Base-by-base conservation (phyloP, 2,797 vertebrate genomes). In the Lepilemur ruficaudatus region DNA sequence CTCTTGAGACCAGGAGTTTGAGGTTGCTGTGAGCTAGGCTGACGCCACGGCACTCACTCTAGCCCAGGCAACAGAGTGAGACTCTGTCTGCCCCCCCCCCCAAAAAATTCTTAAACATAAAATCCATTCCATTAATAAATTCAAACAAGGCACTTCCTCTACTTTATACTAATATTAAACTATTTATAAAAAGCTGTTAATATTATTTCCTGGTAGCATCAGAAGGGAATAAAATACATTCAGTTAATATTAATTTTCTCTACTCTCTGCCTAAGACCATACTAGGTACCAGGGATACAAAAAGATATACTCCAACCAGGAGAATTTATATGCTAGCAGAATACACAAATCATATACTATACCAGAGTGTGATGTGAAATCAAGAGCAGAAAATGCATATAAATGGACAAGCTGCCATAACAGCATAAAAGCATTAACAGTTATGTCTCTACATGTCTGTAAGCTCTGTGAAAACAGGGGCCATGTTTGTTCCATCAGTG, bases 51-150 rank as follows among this genome's bases (percentile, higher is more conserved):
- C 38, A 38, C 38, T 38, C 38, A 38, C 38, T 38, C 38, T 38
- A 38, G 38, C 38, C 38, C 38, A 38, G 38, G 38, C 38, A 38
- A 38, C 38, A 38, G 38, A 38, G 38, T 38, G 38, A 38, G 38
- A 38, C 38, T 38, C 38, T 38, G 38, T 38, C n/a, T n/a, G n/a
- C n/a, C n/a, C n/a, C 38, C 38, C 38, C 38, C 38, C 38, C 38
- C 38, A 38, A 38, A 38, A 38, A 38, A 38, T 7, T 63, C 18
- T 88, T 94, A 95, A 96, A 93, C 48, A 72, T 91, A 93, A 97
- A 96, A 35, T 10, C 17, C 5, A 91, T 84, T 93, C 25, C 4
- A 41, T 70, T 73, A 94, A 70, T 93, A 97, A 94, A 87, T 89
- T 57, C 48, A 95, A 89, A 69, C 32, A 80, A 89, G 20, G 35